Conservation (phyloP, 2,113 vertebrate species). For the Silurus asotus region DNA sequence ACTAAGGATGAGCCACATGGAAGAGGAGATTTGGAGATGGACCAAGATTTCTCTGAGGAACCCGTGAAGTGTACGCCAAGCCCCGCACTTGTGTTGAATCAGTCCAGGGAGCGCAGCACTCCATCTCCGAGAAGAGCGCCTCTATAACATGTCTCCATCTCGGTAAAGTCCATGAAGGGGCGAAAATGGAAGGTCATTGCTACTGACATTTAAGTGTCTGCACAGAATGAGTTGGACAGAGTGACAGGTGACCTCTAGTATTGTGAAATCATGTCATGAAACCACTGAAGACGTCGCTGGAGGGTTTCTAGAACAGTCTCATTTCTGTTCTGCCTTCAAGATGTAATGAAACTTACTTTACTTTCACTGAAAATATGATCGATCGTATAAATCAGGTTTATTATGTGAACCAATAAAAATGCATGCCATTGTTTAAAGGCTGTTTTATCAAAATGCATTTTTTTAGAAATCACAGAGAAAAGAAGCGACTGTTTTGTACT, state of each 20-base stretch:
- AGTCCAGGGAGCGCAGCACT: background rate
- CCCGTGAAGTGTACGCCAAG: background rate
- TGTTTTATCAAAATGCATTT: background rate
- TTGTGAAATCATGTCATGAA: background rate
- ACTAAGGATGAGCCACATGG: slow-evolving; percentile 16
- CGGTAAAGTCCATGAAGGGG: slow-evolving; percentile 37
- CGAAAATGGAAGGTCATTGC: slow-evolving; percentile 46
- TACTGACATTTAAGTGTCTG: slow-evolving; percentile 61
- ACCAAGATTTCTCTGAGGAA: background rate
- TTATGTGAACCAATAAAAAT: background rate
- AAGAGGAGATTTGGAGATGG: background rate
- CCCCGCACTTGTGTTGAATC: background rate
- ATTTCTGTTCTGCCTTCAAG: background rate
- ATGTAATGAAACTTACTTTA: background rate
- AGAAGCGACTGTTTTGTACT: background rate
- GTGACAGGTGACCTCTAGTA: background rate
- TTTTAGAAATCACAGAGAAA: no score
- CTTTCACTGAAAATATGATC: background rate
- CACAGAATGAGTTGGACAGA: background rate
- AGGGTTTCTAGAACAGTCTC: background rate
- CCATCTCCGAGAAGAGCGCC: slow-evolving; percentile 19
- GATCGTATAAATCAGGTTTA: background rate
- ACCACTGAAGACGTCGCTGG: background rate
- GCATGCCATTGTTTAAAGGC: background rate
- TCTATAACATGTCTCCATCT: slow-evolving; percentile 12